Evolutionary conservation across 2,888 invertebrate species (phyloP).

Genomic region (Drosophila lacicola): DNA sequence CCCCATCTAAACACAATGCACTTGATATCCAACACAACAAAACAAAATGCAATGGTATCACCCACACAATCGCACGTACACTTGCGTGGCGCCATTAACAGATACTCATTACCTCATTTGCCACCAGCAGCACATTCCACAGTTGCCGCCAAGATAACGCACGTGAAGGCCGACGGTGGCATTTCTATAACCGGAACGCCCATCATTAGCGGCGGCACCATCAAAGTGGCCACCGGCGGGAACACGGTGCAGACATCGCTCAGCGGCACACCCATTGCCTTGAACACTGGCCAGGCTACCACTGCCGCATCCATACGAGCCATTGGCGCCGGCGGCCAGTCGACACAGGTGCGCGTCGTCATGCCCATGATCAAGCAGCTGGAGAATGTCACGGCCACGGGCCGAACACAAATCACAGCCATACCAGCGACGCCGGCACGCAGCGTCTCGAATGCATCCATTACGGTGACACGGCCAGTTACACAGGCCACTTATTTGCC

Average conservation of each 20-base stretch:
- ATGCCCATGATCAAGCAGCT: constrained; percentile 86
- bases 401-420: constrained; percentile 84
- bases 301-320: constrained; percentile 82
- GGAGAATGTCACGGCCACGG: constrained; percentile 79
- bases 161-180: constrained; percentile 85
- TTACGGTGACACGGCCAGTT: constrained; percentile 84
- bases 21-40: constrained; percentile 48
- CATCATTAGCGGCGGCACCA: constrained; percentile 70
- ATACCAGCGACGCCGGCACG: constrained; percentile 82
- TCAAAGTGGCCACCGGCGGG: constrained; percentile 78
- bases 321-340: constrained; percentile 81
- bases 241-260: constrained; percentile 63
- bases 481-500: constrained; percentile 84
- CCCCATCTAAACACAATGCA: constrained; percentile 55
- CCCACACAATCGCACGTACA: constrained; percentile 59
- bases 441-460: constrained; percentile 85
- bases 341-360: constrained; percentile 84
- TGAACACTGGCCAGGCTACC: constrained; percentile 76
- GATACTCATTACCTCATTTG: constrained; percentile 73
- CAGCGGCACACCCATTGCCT: constrained; percentile 70
- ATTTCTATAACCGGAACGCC: constrained; percentile 61
- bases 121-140: constrained; percentile 76
- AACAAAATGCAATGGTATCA: constrained; percentile 52
- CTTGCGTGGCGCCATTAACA: constrained; percentile 65
- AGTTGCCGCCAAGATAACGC: constrained; percentile 86